Conservation (phyloP, 1,140 invertebrate species). For the Hestina assimilis region DNA sequence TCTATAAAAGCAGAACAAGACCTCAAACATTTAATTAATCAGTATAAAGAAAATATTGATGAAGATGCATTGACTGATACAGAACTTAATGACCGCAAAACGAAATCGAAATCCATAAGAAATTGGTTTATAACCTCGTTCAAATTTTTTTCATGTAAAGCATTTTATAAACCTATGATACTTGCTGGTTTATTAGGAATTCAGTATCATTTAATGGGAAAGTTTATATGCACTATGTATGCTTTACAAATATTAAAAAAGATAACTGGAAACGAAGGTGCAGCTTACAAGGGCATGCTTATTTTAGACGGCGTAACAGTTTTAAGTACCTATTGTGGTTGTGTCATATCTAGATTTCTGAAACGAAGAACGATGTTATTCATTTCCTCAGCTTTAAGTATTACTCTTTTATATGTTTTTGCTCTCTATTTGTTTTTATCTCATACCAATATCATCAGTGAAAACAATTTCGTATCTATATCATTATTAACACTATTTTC, state of each 20-base stretch:
- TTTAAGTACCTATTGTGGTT: conserved; percentile 33
- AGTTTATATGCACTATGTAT: conserved; percentile 38
- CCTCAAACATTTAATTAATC: background rate
- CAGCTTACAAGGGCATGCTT: conserved; percentile 40
- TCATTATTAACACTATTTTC: conserved; percentile 31
- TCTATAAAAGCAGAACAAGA: background rate
- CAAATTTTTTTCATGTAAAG: background rate
- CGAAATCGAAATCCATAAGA: background rate
- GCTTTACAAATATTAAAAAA: conserved; percentile 43
- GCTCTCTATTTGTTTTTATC: conserved; percentile 37
- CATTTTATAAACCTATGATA: background rate
- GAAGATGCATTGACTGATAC: background rate
- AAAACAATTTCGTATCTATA: conserved; percentile 27
- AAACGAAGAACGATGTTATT: conserved; percentile 34
- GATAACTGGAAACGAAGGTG: conserved; percentile 28
- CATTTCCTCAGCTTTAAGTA: conserved; percentile 11
- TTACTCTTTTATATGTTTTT: conserved; percentile 30
- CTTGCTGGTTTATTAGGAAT: conserved; percentile 14
- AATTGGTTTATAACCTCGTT: background rate
- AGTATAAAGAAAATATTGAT: background rate
- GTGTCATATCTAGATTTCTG: conserved; percentile 23
- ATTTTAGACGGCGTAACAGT: conserved; percentile 43
- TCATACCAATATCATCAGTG: conserved; percentile 12
- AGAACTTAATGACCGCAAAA: no score
- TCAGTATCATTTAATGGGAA: conserved; percentile 33